Percentiles rank a stretch among this genome's conserved stretches.
Evolutionary conservation across 2,113 vertebrate genomes (phyloP).

Genomic region (Lichenostomus cassidix): DNA sequence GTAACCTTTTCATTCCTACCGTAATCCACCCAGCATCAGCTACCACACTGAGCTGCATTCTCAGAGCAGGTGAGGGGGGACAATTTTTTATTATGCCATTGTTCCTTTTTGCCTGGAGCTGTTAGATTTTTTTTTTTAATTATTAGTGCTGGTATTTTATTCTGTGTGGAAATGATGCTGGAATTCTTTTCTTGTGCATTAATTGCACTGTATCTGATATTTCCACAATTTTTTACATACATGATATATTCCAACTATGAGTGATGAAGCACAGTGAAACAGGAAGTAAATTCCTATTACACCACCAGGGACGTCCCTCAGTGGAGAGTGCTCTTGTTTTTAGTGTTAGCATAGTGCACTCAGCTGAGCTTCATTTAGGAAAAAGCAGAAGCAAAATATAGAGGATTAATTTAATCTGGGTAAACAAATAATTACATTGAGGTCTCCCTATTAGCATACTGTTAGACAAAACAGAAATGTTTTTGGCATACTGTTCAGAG

Average conservation of each 20-base stretch:
- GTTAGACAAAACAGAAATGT: background rate
- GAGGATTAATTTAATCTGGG: background rate
- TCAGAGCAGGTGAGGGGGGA: background rate
- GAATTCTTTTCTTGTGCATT: background rate
- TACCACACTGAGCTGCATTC: rapidly evolving
- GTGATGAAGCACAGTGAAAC: background rate
- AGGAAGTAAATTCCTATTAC: background rate
- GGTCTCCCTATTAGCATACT: background rate
- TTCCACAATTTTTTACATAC: background rate
- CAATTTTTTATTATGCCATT: background rate
- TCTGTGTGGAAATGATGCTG: background rate
- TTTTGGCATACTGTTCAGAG: background rate
- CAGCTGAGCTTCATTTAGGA: background rate
- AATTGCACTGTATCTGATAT: background rate
- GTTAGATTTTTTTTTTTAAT: no score
- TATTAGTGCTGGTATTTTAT: background rate
- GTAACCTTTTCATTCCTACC: background rate
- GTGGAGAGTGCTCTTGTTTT: background rate
- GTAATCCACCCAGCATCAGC: background rate
- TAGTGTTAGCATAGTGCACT: background rate
- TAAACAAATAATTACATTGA: background rate
- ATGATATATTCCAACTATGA: background rate
- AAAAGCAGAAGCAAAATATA: background rate
- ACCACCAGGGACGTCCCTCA: rapidly evolving
- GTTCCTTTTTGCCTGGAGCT: background rate